Conservation (phyloP, 2,113 vertebrate genomes). For the Gobius niger region DNA sequence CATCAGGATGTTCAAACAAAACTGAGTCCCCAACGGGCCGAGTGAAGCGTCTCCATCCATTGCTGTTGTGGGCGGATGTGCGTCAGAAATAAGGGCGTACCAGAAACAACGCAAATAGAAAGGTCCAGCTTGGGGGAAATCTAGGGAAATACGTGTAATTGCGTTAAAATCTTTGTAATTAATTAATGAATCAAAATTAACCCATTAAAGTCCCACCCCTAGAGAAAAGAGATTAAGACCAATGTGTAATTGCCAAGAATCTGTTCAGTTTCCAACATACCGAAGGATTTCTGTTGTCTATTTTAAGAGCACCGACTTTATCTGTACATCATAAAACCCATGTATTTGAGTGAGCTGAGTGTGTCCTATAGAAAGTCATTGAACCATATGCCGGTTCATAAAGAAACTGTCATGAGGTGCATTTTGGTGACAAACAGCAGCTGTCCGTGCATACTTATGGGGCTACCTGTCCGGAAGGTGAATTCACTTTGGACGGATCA, state of each 20-base stretch:
- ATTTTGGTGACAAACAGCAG: slow-evolving; percentile 68
- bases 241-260: neutral
- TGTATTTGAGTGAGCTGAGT: slow-evolving; percentile 53
- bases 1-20: too few relatives aligned
- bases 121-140: too few relatives aligned
- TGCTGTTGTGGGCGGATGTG: too few relatives aligned
- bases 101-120: too few relatives aligned
- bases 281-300: neutral
- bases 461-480: slow-evolving; percentile 48
- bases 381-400: slow-evolving; percentile 65
- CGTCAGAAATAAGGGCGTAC: too few relatives aligned
- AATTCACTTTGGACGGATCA: slow-evolving; percentile 45
- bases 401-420: slow-evolving; percentile 58
- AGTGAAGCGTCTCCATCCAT: too few relatives aligned
- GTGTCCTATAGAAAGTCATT: slow-evolving; percentile 68
- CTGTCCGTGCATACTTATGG: slow-evolving; percentile 69
- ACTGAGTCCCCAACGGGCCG: too few relatives aligned
- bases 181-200: too few relatives aligned
- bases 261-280: neutral
- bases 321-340: slow-evolving; percentile 28
- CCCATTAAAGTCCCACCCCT: too few relatives aligned
- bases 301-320: neutral
- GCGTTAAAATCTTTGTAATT: too few relatives aligned
- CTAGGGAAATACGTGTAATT: too few relatives aligned
- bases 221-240: neutral